Evolutionary conservation across 1,140 invertebrate species (phyloP).

Genomic region (Panulirus ornatus): DNA sequence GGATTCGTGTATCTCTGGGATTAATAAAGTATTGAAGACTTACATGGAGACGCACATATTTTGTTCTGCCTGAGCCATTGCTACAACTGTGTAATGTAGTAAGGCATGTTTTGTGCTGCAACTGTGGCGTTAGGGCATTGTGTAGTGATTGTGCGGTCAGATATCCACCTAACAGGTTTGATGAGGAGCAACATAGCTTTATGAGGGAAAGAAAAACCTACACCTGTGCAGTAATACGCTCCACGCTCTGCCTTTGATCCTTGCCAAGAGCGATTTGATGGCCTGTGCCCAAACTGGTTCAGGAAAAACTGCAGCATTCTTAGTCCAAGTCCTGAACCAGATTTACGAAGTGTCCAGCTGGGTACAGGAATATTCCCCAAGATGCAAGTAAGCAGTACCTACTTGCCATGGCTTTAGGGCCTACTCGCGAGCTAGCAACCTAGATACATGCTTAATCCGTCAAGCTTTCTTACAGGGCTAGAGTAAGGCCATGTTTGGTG

Average conservation of each 20-base stretch:
- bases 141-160: too few relatives aligned
- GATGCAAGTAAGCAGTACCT: constrained; percentile 94
- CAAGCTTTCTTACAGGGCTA: constrained; percentile 91
- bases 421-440: constrained; percentile 96
- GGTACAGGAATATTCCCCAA: constrained; percentile 67
- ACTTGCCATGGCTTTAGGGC: constrained; percentile 91
- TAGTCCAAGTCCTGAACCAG: constrained; percentile 97
- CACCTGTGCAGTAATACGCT: constrained; percentile 93
- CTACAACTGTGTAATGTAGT: too few relatives aligned
- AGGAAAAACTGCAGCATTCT: constrained; percentile 97
- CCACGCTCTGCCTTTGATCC: constrained; percentile 96
- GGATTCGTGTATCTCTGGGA: too few relatives aligned
- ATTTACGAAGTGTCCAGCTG: constrained; percentile 83
- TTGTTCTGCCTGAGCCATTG: too few relatives aligned
- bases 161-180: constrained; percentile 96
- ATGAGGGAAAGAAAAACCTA: constrained; percentile 93
- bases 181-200: constrained; percentile 93
- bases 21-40: too few relatives aligned
- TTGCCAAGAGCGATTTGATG: constrained; percentile 93
- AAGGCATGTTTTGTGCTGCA: too few relatives aligned
- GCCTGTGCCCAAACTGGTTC: constrained; percentile 96
- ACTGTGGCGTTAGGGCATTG: too few relatives aligned
- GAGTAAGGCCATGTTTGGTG: constrained; percentile 94
- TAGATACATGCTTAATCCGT: constrained; percentile 98
- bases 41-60: too few relatives aligned